These are phyloP conservation scores for Dendroctonus valens DNA, from an alignment of 1,140 invertebrate genomes.

Conservation along the genomic window DNA sequence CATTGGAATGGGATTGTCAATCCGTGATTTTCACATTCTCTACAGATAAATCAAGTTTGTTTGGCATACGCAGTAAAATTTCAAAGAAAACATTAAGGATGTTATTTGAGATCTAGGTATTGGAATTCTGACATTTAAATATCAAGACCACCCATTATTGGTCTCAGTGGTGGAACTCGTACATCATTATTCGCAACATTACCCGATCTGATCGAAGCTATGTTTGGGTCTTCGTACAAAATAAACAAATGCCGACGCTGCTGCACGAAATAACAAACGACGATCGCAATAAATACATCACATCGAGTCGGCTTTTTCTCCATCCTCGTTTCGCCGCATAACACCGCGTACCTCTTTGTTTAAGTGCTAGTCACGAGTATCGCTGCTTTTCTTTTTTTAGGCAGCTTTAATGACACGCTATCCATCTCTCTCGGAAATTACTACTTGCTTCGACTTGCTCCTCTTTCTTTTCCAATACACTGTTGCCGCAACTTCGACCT, in stretches of 20 bases:
- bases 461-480: constrained; percentile 25
- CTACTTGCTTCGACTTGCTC: constrained; percentile 28
- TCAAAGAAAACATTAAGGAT: too few species aligned
- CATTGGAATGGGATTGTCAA: too few species aligned
- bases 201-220: constrained; percentile 16
- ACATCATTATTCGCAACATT: constrained; percentile 19
- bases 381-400: constrained; percentile 32
- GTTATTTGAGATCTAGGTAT: too few species aligned
- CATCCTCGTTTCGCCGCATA: constrained; percentile 28
- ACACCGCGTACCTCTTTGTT: constrained; percentile 31
- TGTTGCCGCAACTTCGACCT: constrained; percentile 20
- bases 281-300: constrained; percentile 35
- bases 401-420: constrained; percentile 28
- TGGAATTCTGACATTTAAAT: neutral
- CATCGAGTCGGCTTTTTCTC: constrained; percentile 20
- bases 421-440: constrained; percentile 37
- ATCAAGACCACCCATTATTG: constrained; percentile 19
- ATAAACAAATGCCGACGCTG: constrained; percentile 35
- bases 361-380: constrained; percentile 34
- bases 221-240: constrained; percentile 28
- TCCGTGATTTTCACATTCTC: too few species aligned
- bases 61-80: too few species aligned
- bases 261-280: constrained; percentile 35
- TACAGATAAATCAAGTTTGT: too few species aligned
- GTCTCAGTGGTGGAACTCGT: constrained; percentile 3